Evolutionary conservation across 2,888 invertebrate species (phyloP), one percentile per base, ranked within the genome.

Genomic region (Octodonta nipae): DNA sequence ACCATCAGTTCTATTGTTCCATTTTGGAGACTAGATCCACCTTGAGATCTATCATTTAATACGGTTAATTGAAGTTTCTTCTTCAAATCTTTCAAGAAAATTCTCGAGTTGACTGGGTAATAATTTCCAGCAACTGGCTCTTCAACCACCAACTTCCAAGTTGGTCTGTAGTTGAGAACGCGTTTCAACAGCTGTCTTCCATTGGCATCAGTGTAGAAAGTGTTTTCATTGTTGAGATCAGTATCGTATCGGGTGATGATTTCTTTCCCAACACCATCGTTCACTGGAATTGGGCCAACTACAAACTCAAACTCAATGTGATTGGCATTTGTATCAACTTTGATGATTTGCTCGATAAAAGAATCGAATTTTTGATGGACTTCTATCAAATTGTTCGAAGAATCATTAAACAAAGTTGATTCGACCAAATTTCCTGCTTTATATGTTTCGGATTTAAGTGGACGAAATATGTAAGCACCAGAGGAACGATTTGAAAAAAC

Each of bases 121-220:
- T 79, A 83, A 53, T 85, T 84, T 1, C 73, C 68, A 1, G 77
- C 56, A 0, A 75, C 56, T 1, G 71, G 65, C 46, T 78, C 76
- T 45, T 78, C 76, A 12, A 35, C n/a, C 13, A 35, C 32, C 8
- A 37, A 30, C 26, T 48, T 38, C 31, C 48, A 49, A 1, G 34
- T 20, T 30, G 69, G 65, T 30, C 77, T 65, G 31, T 65, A 65
- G 60, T 73, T 65, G 34, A 71, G 65, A 6, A 58, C 60, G 38
- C 82, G 56, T 49, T 67, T 64, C 40, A 80, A 61, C 60, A 77
- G 70, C 58, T 81, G 75, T n/a, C 84, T 59, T 0, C 80, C 79
- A 54, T 85, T 86, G 5, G 82, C 71, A 60, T 86, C 85, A 0
- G 85, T 85, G 58, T 68, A 81, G 59, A 83, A 85, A 2, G 37